phyloP scores from a whole-genome alignment of 35 echinoderm and acorn worm species.

The Hemicentrotus pulcherrimus region DNA sequence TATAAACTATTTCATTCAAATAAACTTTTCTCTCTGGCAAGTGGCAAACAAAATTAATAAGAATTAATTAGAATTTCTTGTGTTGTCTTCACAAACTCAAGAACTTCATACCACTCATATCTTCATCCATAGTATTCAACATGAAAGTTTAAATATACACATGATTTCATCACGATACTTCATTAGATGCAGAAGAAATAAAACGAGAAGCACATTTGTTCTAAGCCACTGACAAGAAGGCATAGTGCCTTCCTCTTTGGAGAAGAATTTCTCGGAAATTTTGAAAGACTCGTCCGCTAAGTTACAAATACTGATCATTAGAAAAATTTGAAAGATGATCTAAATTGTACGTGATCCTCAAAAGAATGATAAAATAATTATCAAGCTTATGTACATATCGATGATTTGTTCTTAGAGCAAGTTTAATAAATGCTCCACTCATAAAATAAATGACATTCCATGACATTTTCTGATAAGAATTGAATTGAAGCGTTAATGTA shows the following conservation, averaged over 20 bases:
- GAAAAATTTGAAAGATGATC: neutral
- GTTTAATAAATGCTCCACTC: neutral
- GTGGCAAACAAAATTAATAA: neutral
- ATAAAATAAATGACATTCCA: neutral
- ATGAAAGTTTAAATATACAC: neutral
- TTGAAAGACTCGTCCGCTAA: neutral
- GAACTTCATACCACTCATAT: neutral
- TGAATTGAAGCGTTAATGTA: neutral
- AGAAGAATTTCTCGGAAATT: neutral
- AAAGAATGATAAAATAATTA: neutral
- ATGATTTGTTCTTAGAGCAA: neutral
- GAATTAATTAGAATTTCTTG: neutral
- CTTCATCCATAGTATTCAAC: neutral
- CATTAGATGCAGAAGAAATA: neutral
- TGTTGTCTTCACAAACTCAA: neutral
- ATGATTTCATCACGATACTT: neutral
- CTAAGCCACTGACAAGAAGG: neutral
- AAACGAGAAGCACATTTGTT: neutral
- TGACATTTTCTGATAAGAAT: neutral
- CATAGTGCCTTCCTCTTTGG: neutral
- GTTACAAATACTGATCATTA: neutral
- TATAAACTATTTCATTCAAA: neutral
- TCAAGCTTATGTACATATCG: neutral
- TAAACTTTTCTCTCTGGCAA: neutral
- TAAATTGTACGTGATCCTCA: neutral